Evolutionary conservation across 1,140 invertebrate genomes (phyloP), one percentile per base, ranked within the genome.

Genomic region (Drosophila novamexicana): DNA sequence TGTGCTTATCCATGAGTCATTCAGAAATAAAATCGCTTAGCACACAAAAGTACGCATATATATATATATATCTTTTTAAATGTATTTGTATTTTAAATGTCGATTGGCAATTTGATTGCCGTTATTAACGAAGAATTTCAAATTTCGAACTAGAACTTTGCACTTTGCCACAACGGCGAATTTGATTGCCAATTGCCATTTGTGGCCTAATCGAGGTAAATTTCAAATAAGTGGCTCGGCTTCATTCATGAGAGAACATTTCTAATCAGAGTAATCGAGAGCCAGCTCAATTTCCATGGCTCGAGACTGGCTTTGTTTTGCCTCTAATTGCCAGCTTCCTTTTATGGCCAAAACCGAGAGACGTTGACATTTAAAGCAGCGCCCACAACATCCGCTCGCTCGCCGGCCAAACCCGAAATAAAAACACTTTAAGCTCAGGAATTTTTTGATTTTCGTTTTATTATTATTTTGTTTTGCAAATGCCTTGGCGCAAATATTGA

Each of bases 301-400:
- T 67, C 40, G 16, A 47, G 49, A 68, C 64, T 18, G 52, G 29
- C 47, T 53, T 64, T 64, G 52, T 64, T 34, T 44, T 16, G 59
- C 49, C 44, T 47, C 72, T 83, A 86, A 86, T 86, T 88, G 83
- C 36, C 68, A 40, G 62, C 66, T 79, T 68, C 79, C 82, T 77
- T 86, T 83, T 74, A 88, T 69, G 79, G 83, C 42, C 53, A 59
- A 49, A 57, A 36, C 49, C 44, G 64, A 75, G 64, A 75, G 59
- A 42, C 37, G 79, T 88, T 82, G 83, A 88, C 83, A 86, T 86
- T 86, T 88, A 37, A 71, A 71, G 59, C 56, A 32, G 74, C 82
- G 82, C 82, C 82, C 83, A 86, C 82, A 70, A 88, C 79, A 83
- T 86, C 82, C 82, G 83, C 29, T 29, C 22, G 22, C 22, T 29